Base-by-base conservation (phyloP, 2,797 vertebrate species). In the Chaetodon trifasciatus region DNA sequence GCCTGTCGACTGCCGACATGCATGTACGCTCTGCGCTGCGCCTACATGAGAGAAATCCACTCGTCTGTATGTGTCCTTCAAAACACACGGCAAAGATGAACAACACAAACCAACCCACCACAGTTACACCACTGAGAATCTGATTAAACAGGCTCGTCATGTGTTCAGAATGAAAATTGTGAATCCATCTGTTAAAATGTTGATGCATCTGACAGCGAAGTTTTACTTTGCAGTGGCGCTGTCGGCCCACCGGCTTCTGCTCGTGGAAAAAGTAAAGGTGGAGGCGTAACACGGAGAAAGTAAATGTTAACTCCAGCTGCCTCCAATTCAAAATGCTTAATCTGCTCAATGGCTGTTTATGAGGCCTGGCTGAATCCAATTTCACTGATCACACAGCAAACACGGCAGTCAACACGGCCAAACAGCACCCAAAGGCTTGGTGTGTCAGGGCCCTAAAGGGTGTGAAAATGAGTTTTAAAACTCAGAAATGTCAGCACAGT, bases 391-490 rank as follows among this genome's bases (percentile, higher is more conserved):
- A 13, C 40, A 46, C 5, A 28, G 8, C 19, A 64, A 52, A 46
- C 67, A 32, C 32, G n/a, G 42, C 32, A 10, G n/a, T 19, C 1
- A 3, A 42, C 70, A 47, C 15, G 65, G 52, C 8, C 71, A 1
- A 40, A 50, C 24, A 3, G n/a, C 5, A 9, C 49, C 61, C 16
- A 46, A 50, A 24, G 52, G 74, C 71, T 78, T 57, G 21, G 35
- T 44, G 68, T 23, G 32, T 65, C 65, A 16, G 28, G 39, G 42
- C 17, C 19, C 32, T 58, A 23, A 67, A 67, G 12, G 1, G 9
- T 55, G 69, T 57, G 32, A 77, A 64, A 70, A 32, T 8, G 46
- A 49, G 24, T 47, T 72, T 58, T 64, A 32, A 64, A 65, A 17
- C 2, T 2, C 12, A 64, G n/a, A 78, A 76, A 64, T 61, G 58